These are phyloP conservation scores for Megastigmus dorsalis DNA, from an alignment of 2,888 invertebrate species.

Conservation along the genomic window DNA sequence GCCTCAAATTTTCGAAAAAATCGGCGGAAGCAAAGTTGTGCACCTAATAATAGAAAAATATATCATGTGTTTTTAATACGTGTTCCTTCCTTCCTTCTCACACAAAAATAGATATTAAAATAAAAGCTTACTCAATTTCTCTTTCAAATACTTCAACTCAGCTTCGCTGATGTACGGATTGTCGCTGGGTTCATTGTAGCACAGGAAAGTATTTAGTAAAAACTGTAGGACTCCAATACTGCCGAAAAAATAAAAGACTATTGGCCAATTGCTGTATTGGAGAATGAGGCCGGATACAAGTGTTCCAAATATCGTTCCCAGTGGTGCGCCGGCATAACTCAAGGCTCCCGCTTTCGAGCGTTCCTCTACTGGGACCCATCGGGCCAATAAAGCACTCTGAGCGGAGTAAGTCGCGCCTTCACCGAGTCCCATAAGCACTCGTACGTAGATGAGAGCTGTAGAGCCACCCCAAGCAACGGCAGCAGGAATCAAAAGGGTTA, in stretches of 20 bases:
- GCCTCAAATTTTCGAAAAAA: no score
- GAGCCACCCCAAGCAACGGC: constrained; percentile 81
- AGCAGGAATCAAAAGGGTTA: constrained; percentile 87
- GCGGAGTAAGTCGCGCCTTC: constrained; percentile 92
- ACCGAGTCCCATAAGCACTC: constrained; percentile 88
- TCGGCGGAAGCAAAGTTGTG: no score
- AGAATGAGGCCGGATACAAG: constrained; percentile 82
- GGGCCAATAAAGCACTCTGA: constrained; percentile 85
- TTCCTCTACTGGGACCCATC: constrained; percentile 84
- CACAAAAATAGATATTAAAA: constrained; percentile 75
- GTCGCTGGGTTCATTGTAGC: constrained; percentile 70
- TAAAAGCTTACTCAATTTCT: constrained; percentile 50
- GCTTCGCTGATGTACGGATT: constrained; percentile 72
- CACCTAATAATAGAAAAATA: no score
- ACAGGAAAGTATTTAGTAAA: constrained; percentile 77
- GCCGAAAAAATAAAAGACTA: constrained; percentile 89
- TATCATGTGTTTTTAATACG: no score
- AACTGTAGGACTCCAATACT: constrained; percentile 84
- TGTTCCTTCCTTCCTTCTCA: no score
- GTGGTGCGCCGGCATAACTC: constrained; percentile 86
- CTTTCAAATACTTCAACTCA: constrained; percentile 67
- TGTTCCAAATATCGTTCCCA: constrained; percentile 78
- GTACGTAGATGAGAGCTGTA: constrained; percentile 82
- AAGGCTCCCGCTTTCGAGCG: constrained; percentile 85
- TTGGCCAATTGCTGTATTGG: constrained; percentile 81